Percentiles rank a stretch among this genome's conserved stretches.
Conservation (phyloP, 1,140 invertebrate species). For the Sycophila sp. region DNA sequence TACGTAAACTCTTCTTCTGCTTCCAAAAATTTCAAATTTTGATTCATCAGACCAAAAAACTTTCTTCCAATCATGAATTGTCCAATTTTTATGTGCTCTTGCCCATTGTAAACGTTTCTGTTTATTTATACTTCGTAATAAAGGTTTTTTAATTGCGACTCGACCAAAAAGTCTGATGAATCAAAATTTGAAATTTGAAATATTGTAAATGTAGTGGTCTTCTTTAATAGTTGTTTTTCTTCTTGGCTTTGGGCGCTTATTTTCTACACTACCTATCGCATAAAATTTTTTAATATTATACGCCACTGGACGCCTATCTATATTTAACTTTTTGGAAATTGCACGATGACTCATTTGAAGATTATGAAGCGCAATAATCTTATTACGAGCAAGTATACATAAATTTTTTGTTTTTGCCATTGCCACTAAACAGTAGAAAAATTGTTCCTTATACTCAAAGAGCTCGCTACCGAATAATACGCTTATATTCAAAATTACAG, state of each 20-base stretch:
- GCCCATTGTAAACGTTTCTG: conserved; percentile 31
- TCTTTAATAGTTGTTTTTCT: no score
- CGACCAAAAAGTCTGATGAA: conserved; percentile 2
- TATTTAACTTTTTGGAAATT: not conserved
- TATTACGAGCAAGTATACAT: not conserved
- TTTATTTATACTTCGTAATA: conserved; percentile 17
- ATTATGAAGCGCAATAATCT: not conserved
- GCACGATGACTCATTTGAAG: not conserved
- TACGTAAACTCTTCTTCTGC: not conserved
- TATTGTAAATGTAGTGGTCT: no score
- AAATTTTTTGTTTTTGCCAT: no score
- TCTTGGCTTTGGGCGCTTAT: no score
- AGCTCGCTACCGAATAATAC: not conserved
- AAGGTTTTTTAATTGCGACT: conserved; percentile 12
- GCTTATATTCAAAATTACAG: not conserved
- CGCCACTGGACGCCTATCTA: not conserved
- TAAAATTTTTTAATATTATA: not conserved
- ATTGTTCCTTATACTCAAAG: not conserved
- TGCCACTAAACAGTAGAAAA: not conserved
- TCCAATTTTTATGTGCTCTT: conserved; percentile 30
- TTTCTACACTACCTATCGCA: no score
- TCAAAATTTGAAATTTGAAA: no score
- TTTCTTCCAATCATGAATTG: conserved; percentile 7
- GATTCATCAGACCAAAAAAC: no score
- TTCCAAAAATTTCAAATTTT: no score